These are phyloP conservation scores for Hepsetus odoe DNA, from an alignment of 2,113 vertebrate genomes.

Conservation along the genomic window DNA sequence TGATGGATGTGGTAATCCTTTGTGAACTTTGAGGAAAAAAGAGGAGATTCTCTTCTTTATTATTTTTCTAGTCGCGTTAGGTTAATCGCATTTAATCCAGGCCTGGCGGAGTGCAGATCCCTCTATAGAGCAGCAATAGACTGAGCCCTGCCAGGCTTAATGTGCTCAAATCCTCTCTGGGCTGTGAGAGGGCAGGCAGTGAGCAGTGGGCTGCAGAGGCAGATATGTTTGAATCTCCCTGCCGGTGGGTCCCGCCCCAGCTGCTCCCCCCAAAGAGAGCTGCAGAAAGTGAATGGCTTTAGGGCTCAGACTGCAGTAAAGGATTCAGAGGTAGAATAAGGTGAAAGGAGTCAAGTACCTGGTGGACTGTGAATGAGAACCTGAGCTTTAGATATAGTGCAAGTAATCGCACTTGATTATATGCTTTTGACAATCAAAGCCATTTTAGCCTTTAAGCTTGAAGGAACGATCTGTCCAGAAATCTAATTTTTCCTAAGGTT, in stretches of 20 bases:
- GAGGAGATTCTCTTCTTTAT: conserved; percentile 13
- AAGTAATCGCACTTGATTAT: neutral
- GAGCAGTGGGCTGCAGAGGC: conserved; percentile 45
- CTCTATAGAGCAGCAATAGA: conserved; percentile 59
- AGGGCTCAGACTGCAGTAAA: neutral
- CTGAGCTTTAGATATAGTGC: neutral
- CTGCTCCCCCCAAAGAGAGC: conserved; percentile 2
- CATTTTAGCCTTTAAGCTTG: too few species aligned
- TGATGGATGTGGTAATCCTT: neutral
- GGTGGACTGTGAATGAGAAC: neutral
- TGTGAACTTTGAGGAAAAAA: neutral
- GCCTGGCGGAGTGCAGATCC: conserved; percentile 48
- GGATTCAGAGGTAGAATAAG: conserved; percentile 26
- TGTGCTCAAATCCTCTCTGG: conserved; percentile 49
- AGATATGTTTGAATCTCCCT: conserved; percentile 49
- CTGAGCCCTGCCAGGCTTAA: conserved; percentile 42
- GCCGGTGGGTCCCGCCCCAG: neutral
- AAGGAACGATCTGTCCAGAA: too few species aligned
- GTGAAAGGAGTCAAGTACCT: conserved; percentile 11
- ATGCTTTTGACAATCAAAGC: neutral
- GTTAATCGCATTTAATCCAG: conserved; percentile 66
- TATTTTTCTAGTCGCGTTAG: conserved; percentile 61
- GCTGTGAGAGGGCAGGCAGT: conserved; percentile 46
- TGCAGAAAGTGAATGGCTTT: neutral
- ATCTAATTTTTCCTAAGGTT: too few species aligned